Conservation (phyloP, 2,888 invertebrate species). For the Halictus ligatus region DNA sequence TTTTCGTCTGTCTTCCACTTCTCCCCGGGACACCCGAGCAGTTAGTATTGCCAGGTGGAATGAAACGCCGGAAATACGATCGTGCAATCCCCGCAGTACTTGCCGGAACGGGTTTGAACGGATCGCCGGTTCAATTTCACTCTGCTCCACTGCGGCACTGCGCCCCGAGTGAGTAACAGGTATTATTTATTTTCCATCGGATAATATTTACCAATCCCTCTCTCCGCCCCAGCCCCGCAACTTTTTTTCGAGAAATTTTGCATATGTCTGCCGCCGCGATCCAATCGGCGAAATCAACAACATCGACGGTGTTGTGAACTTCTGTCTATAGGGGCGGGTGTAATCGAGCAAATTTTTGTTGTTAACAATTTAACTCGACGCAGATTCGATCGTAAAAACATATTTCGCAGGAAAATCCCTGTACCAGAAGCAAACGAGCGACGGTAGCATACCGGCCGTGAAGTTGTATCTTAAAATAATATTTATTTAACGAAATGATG, state of each 20-base stretch:
- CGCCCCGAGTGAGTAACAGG: constrained; percentile 24
- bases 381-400: not conserved
- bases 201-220: not conserved
- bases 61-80: constrained; percentile 33
- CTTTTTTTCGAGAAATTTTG: not conserved
- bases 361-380: not conserved
- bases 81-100: not conserved
- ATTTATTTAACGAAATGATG: too few relatives aligned
- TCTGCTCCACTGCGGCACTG: constrained; percentile 10
- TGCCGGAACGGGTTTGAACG: not conserved
- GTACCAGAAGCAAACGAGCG: not conserved
- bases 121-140: constrained; percentile 14
- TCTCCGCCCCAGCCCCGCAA: not conserved
- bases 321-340: not conserved
- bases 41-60: constrained; percentile 15
- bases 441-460: too few relatives aligned
- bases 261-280: too few relatives aligned
- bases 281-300: not conserved
- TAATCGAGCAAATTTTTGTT: not conserved
- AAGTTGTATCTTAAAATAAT: not conserved
- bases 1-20: constrained; percentile 40
- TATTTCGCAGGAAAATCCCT: not conserved
- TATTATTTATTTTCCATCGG: not conserved
- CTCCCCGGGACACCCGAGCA: not conserved
- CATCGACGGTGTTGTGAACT: not conserved